phyloP scores from a whole-genome alignment of 2,888 invertebrate species.

The Ferdinandea cuprea region DNA sequence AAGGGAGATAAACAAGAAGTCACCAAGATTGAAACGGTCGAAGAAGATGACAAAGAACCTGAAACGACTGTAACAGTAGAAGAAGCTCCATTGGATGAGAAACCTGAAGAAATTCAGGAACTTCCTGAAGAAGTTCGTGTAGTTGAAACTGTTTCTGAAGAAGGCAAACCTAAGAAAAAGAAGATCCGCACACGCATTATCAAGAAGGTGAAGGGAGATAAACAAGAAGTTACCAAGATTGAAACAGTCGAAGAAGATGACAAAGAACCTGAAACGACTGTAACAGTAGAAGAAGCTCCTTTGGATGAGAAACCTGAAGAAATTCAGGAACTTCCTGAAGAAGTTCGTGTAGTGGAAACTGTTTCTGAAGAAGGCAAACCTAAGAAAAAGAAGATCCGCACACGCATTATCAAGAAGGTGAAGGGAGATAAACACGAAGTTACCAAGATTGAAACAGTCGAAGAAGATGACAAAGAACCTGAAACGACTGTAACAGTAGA shows the following conservation, averaged over 20 bases:
- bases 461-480: constrained; percentile 40
- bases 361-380: constrained; percentile 46
- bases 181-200: constrained; percentile 38
- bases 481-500: constrained; percentile 42
- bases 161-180: constrained; percentile 45
- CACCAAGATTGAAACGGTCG: constrained; percentile 78
- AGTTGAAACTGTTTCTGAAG: constrained; percentile 5
- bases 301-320: constrained; percentile 43
- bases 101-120: constrained; percentile 27
- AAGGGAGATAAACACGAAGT: constrained; percentile 45
- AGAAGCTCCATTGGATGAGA: no score
- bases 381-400: constrained; percentile 40
- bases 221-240: constrained; percentile 52
- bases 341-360: constrained; percentile 8
- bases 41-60: constrained; percentile 80
- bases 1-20: constrained; percentile 76
- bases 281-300: constrained; percentile 39
- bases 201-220: constrained; percentile 44
- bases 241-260: constrained; percentile 53
- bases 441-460: constrained; percentile 46
- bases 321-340: constrained; percentile 30
- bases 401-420: constrained; percentile 38
- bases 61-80: constrained; percentile 79
- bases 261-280: constrained; percentile 43
- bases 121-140: constrained; percentile 42